phyloP scores from a whole-genome alignment of 1,140 invertebrate species.

The Drosophila biarmipes region DNA sequence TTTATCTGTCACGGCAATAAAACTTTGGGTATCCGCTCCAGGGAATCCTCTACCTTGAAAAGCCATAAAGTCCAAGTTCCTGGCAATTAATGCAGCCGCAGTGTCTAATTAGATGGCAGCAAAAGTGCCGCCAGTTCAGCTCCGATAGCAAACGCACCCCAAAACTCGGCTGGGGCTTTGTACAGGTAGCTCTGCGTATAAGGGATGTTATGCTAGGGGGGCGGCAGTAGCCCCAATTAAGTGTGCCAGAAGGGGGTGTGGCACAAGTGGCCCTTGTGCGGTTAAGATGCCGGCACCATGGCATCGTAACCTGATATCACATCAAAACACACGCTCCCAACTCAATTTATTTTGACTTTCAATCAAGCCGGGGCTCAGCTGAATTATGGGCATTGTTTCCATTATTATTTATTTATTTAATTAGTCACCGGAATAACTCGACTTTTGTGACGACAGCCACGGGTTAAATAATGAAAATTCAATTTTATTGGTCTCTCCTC shows the following conservation, averaged over 20 bases:
- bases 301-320: constrained; percentile 37
- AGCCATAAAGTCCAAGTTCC: constrained; percentile 71
- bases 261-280: constrained; percentile 59
- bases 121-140: constrained; percentile 58
- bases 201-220: constrained; percentile 2
- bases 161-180: constrained; percentile 5
- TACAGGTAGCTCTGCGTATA: constrained; percentile 3
- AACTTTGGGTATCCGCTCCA: constrained; percentile 37
- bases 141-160: constrained; percentile 62
- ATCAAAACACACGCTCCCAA: constrained; percentile 26
- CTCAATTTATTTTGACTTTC: constrained; percentile 38
- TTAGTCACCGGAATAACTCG: constrained; percentile 16
- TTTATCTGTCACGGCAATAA: constrained; percentile 60
- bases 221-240: constrained; percentile 52
- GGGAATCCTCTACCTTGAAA: constrained; percentile 34
- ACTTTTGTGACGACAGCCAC: not conserved
- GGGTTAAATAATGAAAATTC: not conserved
- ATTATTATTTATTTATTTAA: constrained; percentile 46
- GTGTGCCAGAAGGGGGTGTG: constrained; percentile 38
- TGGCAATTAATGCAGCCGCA: constrained; percentile 75
- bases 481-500: not conserved
- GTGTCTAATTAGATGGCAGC: constrained; percentile 71
- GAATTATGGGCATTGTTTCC: constrained; percentile 18
- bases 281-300: constrained; percentile 55
- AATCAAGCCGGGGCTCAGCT: constrained; percentile 4